Conservation (phyloP, 2,113 vertebrate genomes). For the Pseudonaja textilis region DNA sequence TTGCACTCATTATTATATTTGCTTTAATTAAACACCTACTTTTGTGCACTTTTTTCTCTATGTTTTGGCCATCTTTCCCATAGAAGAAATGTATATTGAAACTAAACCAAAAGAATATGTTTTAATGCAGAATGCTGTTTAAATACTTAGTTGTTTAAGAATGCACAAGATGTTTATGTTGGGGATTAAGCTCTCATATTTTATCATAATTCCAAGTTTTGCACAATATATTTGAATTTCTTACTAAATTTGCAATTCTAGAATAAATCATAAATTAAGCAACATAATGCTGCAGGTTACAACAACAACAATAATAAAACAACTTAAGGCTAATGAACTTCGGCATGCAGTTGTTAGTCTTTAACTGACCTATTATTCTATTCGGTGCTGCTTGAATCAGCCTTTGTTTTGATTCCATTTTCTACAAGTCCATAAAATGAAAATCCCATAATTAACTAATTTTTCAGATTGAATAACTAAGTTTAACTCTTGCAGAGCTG, state of each 20-base stretch:
- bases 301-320: not conserved
- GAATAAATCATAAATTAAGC: not conserved
- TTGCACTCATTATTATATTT: not conserved
- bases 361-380: not conserved
- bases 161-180: not conserved
- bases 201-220: not conserved
- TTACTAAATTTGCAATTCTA: not conserved
- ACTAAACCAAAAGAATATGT: not conserved
- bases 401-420: not conserved
- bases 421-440: not conserved
- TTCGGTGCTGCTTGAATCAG: not conserved
- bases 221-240: not conserved
- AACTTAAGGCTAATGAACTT: not conserved
- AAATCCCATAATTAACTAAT: not conserved
- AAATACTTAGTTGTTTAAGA: not conserved
- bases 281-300: not conserved
- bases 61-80: not conserved
- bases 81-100: not conserved
- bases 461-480: not conserved
- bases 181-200: not conserved
- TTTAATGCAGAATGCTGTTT: not conserved
- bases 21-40: not conserved
- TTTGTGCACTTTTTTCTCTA: not conserved
- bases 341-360: not conserved
- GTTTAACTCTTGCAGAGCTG: slow-evolving; percentile 71